Conservation (phyloP, 2,888 invertebrate genomes). For the Agrypnus murinus region DNA sequence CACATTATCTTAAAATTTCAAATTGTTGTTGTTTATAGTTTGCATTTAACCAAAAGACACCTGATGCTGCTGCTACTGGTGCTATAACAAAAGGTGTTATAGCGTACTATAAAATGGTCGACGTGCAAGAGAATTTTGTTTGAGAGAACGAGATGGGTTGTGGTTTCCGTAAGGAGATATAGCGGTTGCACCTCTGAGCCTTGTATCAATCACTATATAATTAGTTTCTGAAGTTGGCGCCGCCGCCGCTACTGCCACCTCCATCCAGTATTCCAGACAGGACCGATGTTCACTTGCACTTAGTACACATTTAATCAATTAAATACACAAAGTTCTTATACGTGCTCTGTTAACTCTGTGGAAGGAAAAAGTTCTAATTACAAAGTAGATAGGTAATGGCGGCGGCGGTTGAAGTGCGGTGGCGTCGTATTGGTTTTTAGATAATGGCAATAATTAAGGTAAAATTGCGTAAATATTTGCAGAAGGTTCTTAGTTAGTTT, state of each 20-base stretch:
- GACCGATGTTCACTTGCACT: slow-evolving; percentile 53
- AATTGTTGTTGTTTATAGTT: too few species aligned
- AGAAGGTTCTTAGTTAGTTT: too few species aligned
- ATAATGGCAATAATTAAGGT: too few species aligned
- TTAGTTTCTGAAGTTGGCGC: slow-evolving; percentile 61
- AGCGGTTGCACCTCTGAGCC: slow-evolving; percentile 31
- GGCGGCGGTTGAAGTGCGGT: not conserved
- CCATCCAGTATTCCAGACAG: slow-evolving; percentile 51
- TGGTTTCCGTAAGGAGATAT: slow-evolving; percentile 30
- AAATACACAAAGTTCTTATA: slow-evolving; percentile 24
- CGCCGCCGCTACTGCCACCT: slow-evolving; percentile 22
- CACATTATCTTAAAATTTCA: too few species aligned
- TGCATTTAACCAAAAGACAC: slow-evolving; percentile 10
- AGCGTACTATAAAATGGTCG: not conserved
- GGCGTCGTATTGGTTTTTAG: slow-evolving; percentile 5
- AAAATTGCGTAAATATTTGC: too few species aligned
- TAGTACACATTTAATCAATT: slow-evolving; percentile 38
- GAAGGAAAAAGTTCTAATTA: slow-evolving; percentile 7
- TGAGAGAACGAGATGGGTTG: slow-evolving; percentile 19
- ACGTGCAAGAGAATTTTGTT: slow-evolving; percentile 12
- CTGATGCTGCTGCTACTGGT: slow-evolving; percentile 16
- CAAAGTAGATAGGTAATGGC: not conserved
- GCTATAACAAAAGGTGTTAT: not conserved
- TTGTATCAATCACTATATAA: slow-evolving; percentile 62
- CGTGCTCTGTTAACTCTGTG: not conserved